Evolutionary conservation across 1,140 invertebrate genomes (phyloP).

Genomic region (Cyphomyrmex costatus): DNA sequence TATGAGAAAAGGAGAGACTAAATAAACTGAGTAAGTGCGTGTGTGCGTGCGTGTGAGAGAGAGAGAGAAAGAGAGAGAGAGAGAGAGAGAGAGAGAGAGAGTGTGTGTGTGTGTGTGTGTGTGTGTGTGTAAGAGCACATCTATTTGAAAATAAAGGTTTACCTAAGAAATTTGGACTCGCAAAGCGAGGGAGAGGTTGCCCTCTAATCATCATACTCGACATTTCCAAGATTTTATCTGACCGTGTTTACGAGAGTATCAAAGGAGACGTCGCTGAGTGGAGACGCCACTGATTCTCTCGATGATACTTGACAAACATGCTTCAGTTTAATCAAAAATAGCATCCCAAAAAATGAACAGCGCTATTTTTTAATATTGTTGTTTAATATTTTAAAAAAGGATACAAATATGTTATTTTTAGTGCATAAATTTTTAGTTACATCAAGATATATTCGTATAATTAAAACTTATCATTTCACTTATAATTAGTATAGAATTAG

Average conservation of each 20-base stretch:
- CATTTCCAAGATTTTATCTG: slow-evolving; percentile 54
- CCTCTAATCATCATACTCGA: slow-evolving; percentile 49
- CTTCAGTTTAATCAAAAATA: slow-evolving; percentile 42
- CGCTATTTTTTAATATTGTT: background rate
- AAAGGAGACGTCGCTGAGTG: background rate
- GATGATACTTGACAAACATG: slow-evolving; percentile 19
- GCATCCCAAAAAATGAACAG: background rate
- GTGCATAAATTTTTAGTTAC: no score
- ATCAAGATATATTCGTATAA: background rate
- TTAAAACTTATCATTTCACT: background rate
- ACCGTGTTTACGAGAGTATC: slow-evolving; percentile 11
- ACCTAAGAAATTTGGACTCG: slow-evolving; percentile 43
- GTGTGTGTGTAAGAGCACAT: background rate
- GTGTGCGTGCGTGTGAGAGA: no score
- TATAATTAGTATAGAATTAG: background rate
- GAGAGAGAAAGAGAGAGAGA: no score
- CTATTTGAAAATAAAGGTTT: slow-evolving; percentile 28
- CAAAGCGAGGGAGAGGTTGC: background rate
- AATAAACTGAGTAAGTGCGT: background rate
- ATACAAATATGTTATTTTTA: background rate
- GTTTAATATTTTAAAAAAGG: background rate
- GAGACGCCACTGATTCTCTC: background rate
- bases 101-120: no score
- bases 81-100: background rate
- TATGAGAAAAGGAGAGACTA: background rate